phyloP scores from a whole-genome alignment of 2,888 invertebrate genomes.

The Andrena camellia region DNA sequence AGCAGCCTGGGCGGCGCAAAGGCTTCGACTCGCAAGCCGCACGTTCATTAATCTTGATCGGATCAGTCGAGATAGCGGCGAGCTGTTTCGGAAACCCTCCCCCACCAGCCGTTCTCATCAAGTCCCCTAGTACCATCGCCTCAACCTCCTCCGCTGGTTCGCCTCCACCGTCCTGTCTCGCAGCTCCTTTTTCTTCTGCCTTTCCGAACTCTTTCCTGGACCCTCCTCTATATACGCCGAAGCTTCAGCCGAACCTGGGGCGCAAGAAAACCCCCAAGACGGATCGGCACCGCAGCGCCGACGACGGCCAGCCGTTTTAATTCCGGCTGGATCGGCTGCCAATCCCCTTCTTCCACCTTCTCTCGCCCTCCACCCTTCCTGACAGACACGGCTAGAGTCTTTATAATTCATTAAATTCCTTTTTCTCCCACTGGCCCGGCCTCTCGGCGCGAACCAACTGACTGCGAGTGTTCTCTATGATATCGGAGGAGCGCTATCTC shows the following conservation, averaged over 20 bases:
- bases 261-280: constrained; percentile 68
- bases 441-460: constrained; percentile 22
- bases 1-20: constrained; percentile 78
- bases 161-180: constrained; percentile 61
- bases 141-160: constrained; percentile 63
- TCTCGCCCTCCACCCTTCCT: neutral
- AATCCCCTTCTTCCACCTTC: constrained; percentile 51
- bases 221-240: constrained; percentile 52
- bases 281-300: constrained; percentile 67
- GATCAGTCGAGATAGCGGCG: constrained; percentile 85
- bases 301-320: constrained; percentile 70
- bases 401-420: constrained; percentile 64
- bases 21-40: constrained; percentile 86
- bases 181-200: constrained; percentile 71
- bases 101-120: constrained; percentile 79
- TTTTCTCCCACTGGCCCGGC: constrained; percentile 40
- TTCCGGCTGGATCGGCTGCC: constrained; percentile 70
- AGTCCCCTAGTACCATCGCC: constrained; percentile 77
- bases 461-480: neutral
- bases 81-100: constrained; percentile 85
- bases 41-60: constrained; percentile 87
- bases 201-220: constrained; percentile 73
- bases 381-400: constrained; percentile 29
- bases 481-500: no score
- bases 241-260: constrained; percentile 55